Percentiles rank a stretch among this genome's conserved stretches.
Evolutionary conservation across 2,888 invertebrate genomes (phyloP).

Genomic region (Aspidiotus destructor): DNA sequence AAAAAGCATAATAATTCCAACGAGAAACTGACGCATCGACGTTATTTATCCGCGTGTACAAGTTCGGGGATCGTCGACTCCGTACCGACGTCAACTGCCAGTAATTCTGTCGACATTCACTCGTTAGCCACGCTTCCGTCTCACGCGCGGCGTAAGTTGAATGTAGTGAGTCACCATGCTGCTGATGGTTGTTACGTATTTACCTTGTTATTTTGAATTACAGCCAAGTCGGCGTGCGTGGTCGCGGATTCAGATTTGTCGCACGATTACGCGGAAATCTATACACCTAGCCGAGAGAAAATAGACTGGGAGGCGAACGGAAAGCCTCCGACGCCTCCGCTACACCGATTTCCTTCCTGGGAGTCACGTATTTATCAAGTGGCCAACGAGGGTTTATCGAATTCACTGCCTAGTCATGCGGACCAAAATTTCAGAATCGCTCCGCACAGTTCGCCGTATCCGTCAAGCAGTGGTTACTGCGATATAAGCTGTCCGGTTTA

Average conservation of each 20-base stretch:
- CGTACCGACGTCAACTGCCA: constrained; percentile 47
- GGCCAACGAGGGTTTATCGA: constrained; percentile 38
- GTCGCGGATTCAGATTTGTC: constrained; percentile 47
- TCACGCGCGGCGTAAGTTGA: constrained; percentile 38
- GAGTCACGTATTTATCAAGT: constrained; percentile 94
- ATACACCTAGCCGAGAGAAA: constrained; percentile 77
- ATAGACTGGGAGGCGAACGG: constrained; percentile 39
- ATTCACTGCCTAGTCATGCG: constrained; percentile 34
- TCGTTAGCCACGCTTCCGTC: constrained; percentile 45
- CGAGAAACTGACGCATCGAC: constrained; percentile 47
- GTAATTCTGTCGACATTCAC: constrained; percentile 51
- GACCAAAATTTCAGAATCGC: constrained; percentile 8
- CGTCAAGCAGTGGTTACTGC: constrained; percentile 55
- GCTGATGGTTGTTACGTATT: not conserved
- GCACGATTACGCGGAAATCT: constrained; percentile 89
- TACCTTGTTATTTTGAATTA: not conserved
- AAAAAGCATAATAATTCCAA: constrained; percentile 41
- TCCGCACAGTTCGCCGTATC: not conserved
- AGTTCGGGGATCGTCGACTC: constrained; percentile 41
- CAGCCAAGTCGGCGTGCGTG: constrained; percentile 40
- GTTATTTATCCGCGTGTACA: constrained; percentile 50
- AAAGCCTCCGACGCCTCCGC: constrained; percentile 76
- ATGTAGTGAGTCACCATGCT: not conserved
- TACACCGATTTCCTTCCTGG: constrained; percentile 87
- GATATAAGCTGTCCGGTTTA: constrained; percentile 90